Evolutionary conservation across 2,797 vertebrate genomes (phyloP), one percentile per base, ranked within the genome.

Genomic region (Anableps anableps): DNA sequence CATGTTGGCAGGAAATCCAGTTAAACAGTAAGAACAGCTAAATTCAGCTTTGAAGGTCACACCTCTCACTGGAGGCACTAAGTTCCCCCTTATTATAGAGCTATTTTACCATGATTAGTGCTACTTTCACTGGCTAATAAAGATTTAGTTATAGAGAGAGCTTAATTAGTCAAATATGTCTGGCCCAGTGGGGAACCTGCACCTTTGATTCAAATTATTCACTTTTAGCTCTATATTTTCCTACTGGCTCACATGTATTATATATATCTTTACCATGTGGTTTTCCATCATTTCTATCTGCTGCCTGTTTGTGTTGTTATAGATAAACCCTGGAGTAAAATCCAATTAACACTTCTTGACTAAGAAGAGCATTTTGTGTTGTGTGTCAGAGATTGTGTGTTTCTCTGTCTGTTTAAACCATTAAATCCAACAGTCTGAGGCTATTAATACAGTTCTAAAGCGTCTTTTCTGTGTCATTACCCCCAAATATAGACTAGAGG

Each of bases 341-440:
- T 89, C 76, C 80, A 92, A 90, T 91, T 88, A 92, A 83, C 80
- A 86, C 60, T 76, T 86, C 77, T 76, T 79, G 77, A 88, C 76
- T 53, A 58, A 60, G 85, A 47, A 58, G 48, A 77, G 75, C 62
- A 71, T 68, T 29, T 17, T 34, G 50, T 47, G 34, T 19, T 66
- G 60, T 48, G 60, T 29, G 51, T 58, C 34, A 23, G 23, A 78
- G 41, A 74, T 41, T 70, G 76, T 68, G 62, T 75, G 29, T 81
- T 60, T 72, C 29, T 53, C n/a, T 86, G 58, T 79, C 64, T 21
- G 29, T 77, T 79, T 85, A 86, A 88, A 90, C 58, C 80, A 74
- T 80, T 77, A 70, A 79, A 83, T 85, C 75, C 80, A 77, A 43
- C 74, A 64, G 74, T 86, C 73, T 85, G 81, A 88, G 85, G 50